Percentiles rank a stretch among this genome's conserved stretches.
These are phyloP conservation scores for Bujurquina vittata DNA, from an alignment of 2,113 vertebrate species.

Conservation along the genomic window DNA sequence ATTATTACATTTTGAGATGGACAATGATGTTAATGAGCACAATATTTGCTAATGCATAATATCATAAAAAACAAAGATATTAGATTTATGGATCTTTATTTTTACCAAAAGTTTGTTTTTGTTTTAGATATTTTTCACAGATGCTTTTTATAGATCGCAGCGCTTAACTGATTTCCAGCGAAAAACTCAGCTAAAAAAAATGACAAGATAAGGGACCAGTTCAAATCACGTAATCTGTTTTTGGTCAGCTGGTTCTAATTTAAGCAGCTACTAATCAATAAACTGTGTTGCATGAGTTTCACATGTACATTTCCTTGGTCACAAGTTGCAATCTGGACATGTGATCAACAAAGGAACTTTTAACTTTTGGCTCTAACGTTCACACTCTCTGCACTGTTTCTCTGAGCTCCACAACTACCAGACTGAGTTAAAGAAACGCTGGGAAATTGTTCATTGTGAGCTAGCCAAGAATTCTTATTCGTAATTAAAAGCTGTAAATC, in stretches of 20 bases:
- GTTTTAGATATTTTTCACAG: neutral
- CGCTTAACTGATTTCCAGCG: neutral
- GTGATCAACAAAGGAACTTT: conserved; percentile 25
- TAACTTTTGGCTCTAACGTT: conserved; percentile 2
- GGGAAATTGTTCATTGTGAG: neutral
- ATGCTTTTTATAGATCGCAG: neutral
- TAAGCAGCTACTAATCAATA: conserved; percentile 13
- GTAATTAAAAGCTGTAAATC: conserved; percentile 20
- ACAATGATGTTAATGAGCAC: neutral
- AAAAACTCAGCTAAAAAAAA: neutral
- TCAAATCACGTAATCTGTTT: conserved; percentile 15
- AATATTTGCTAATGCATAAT: neutral
- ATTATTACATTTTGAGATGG: neutral
- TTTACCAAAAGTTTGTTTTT: neutral
- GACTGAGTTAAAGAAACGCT: neutral
- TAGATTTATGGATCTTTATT: neutral
- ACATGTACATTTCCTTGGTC: neutral
- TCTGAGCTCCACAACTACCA: neutral
- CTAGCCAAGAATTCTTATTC: conserved; percentile 17
- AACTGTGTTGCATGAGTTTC: conserved; percentile 3
- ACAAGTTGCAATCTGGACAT: conserved; percentile 11
- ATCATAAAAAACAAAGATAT: neutral
- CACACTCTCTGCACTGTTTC: neutral
- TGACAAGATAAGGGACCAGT: neutral
- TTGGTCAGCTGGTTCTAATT: conserved; percentile 48